Evolutionary conservation across 1,140 invertebrate species (phyloP).

Genomic region (Drosophila willistoni): DNA sequence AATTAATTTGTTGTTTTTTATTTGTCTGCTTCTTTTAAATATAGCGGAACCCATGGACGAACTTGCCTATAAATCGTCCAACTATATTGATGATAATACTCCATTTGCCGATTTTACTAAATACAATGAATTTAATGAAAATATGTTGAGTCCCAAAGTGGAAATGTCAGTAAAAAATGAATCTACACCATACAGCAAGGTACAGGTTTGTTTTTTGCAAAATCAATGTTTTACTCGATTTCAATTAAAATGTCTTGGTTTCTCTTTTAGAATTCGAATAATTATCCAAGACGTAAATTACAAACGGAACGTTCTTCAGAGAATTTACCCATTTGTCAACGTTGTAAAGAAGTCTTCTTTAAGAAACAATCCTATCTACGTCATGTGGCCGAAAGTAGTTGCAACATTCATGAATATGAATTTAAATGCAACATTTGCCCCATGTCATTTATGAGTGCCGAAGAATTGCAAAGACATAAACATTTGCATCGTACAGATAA

Average conservation of each 20-base stretch:
- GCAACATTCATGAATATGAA: constrained; percentile 76
- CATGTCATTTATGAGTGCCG: constrained; percentile 75
- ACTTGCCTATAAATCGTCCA: constrained; percentile 65
- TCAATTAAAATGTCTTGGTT: background rate
- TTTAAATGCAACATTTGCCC: constrained; percentile 77
- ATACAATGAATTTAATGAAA: constrained; percentile 58
- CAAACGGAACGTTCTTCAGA: constrained; percentile 66
- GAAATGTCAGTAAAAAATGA: constrained; percentile 65
- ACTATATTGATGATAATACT: constrained; percentile 70
- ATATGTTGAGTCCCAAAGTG: constrained; percentile 69
- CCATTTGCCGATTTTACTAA: constrained; percentile 71
- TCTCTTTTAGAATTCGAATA: constrained; percentile 54
- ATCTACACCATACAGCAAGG: constrained; percentile 49
- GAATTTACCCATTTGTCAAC: constrained; percentile 71
- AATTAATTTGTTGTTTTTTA: background rate
- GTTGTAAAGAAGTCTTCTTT: constrained; percentile 80
- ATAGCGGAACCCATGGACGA: constrained; percentile 69
- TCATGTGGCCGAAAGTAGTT: constrained; percentile 72
- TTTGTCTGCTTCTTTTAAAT: background rate
- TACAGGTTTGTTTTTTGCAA: constrained; percentile 9
- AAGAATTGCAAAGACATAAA: constrained; percentile 71
- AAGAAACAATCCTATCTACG: constrained; percentile 71
- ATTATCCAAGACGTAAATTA: constrained; percentile 68
- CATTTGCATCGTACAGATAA: constrained; percentile 65
- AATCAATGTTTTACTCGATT: background rate